These are phyloP conservation scores for Probaryconus sp. DNA, from an alignment of 1,140 invertebrate genomes.

Conservation along the genomic window DNA sequence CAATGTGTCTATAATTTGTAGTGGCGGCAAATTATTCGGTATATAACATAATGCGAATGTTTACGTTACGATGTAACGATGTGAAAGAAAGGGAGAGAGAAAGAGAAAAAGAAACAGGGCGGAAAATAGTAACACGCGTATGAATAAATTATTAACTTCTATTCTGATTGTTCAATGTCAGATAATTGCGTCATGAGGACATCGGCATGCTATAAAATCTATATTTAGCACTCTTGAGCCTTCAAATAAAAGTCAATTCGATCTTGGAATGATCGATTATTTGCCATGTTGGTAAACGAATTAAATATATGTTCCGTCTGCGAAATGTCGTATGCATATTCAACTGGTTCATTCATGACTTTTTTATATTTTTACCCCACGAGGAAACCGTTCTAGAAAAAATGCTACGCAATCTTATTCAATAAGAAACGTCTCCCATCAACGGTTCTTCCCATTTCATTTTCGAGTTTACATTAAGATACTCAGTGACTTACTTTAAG, in stretches of 20 bases:
- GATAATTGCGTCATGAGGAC: constrained; percentile 59
- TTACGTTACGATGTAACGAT: constrained; percentile 21
- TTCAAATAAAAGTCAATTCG: constrained; percentile 49
- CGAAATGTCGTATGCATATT: not conserved
- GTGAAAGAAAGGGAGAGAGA: too few species aligned
- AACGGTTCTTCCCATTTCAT: too few species aligned
- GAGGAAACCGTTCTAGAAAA: constrained; percentile 4
- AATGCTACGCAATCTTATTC: too few species aligned
- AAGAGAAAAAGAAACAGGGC: not conserved
- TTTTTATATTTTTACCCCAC: constrained; percentile 8
- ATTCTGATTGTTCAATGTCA: constrained; percentile 62
- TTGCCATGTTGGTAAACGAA: constrained; percentile 27
- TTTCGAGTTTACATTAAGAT: too few species aligned
- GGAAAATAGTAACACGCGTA: constrained; percentile 34
- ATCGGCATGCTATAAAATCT: constrained; percentile 50
- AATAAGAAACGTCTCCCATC: too few species aligned
- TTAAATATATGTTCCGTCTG: constrained; percentile 25
- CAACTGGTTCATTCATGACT: constrained; percentile 11
- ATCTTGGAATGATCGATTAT: constrained; percentile 46
- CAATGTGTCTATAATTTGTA: not conserved
- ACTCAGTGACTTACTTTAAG: too few species aligned
- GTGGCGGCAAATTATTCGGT: too few species aligned
- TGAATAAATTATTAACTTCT: constrained; percentile 55
- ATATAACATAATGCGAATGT: constrained; percentile 14
- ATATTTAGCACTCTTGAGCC: constrained; percentile 48